phyloP scores from a whole-genome alignment of 1,140 invertebrate species.

The Hypothenemus hampei region DNA sequence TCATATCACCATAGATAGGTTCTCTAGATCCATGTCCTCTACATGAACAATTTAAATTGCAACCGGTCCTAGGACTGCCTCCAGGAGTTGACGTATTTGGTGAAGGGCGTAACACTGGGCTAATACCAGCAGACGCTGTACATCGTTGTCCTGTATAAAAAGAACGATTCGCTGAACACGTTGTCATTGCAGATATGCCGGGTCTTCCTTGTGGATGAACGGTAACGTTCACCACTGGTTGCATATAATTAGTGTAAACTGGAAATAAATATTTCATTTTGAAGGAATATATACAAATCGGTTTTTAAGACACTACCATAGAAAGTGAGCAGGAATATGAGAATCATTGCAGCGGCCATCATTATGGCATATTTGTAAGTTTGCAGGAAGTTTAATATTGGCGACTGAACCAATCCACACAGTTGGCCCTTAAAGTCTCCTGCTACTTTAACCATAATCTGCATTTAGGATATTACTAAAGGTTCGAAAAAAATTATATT shows the following conservation, averaged over 20 bases:
- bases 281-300: background rate
- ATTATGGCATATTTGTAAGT: constrained; percentile 34
- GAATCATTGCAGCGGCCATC: constrained; percentile 33
- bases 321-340: constrained; percentile 39
- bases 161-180: constrained; percentile 7
- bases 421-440: constrained; percentile 23
- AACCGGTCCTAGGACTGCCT: background rate
- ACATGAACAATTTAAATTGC: constrained; percentile 31
- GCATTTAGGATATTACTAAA: constrained; percentile 12
- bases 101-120: constrained; percentile 5
- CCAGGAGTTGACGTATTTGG: constrained; percentile 10
- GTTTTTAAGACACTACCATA: constrained; percentile 32
- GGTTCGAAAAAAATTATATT: background rate
- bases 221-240: constrained; percentile 40
- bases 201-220: constrained; percentile 23
- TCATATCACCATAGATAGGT: constrained; percentile 38
- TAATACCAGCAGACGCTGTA: background rate
- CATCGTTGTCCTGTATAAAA: background rate
- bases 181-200: background rate
- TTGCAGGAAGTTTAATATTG: constrained; percentile 29
- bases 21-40: constrained; percentile 26
- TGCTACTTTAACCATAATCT: constrained; percentile 35
- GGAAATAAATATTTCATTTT: constrained; percentile 21
- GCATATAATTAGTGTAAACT: constrained; percentile 40
- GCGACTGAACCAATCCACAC: constrained; percentile 25